phyloP scores from a whole-genome alignment of 2,888 invertebrate species.

The Heteropelma amictum region DNA sequence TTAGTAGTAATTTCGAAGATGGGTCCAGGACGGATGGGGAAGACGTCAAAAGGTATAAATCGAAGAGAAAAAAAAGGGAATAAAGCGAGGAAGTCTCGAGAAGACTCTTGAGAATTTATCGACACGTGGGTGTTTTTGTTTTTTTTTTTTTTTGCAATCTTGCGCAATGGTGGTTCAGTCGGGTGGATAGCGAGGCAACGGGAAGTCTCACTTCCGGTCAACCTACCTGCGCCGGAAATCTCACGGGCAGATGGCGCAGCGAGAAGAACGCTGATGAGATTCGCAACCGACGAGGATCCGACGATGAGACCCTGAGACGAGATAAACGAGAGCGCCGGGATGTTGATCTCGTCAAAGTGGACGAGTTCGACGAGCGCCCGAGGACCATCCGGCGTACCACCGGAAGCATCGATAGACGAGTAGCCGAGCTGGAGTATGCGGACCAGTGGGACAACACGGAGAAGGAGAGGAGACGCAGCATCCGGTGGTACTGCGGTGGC shows the following conservation, averaged over 20 bases:
- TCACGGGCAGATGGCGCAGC: conserved; percentile 38
- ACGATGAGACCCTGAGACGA: conserved; percentile 54
- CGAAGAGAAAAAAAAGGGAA: not conserved
- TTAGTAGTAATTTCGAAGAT: conserved; percentile 44
- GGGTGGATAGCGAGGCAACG: conserved; percentile 63
- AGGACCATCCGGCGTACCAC: conserved; percentile 51
- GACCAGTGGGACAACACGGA: conserved; percentile 57
- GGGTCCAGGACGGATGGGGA: conserved; percentile 54
- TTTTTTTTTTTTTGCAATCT: too few species aligned
- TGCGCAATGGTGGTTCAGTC: conserved; percentile 16
- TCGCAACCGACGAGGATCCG: conserved; percentile 53
- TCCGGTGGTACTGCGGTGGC: conserved; percentile 68
- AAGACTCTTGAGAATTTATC: too few species aligned
- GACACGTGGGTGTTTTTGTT: too few species aligned
- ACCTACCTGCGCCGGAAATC: conserved; percentile 71
- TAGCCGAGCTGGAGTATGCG: conserved; percentile 54
- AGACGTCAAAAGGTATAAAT: conserved; percentile 66
- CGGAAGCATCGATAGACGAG: conserved; percentile 52
- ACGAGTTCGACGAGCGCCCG: conserved; percentile 32
- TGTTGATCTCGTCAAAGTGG: conserved; percentile 35
- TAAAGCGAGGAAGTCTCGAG: not conserved
- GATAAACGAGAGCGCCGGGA: conserved; percentile 40
- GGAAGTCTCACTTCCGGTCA: conserved; percentile 70
- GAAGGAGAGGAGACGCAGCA: conserved; percentile 66
- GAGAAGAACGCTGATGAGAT: conserved; percentile 18